phyloP scores from a whole-genome alignment of 2,113 vertebrate genomes.

The Microtus ochrogaster region DNA sequence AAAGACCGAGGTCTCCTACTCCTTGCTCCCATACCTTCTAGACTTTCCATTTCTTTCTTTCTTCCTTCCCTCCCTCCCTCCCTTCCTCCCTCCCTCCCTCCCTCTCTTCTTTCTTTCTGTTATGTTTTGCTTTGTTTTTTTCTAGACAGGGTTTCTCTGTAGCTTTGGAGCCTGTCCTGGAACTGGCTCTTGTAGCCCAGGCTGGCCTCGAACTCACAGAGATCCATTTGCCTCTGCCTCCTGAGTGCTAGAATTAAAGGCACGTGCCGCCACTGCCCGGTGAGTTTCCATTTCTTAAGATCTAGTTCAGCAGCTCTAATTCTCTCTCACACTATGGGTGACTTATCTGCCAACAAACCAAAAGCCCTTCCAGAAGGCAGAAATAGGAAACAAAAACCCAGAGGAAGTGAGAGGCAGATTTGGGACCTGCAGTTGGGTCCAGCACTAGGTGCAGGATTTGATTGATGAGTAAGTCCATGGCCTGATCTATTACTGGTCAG shows the following conservation, averaged over 20 bases:
- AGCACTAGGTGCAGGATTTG: not conserved
- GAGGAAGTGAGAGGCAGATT: not conserved
- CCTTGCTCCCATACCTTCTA: not conserved
- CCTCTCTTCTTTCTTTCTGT: no score
- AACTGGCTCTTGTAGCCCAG: no score
- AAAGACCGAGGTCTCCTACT: not conserved
- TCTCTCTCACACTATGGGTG: not conserved
- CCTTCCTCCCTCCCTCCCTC: rapidly evolving
- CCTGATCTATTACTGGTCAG: no score
- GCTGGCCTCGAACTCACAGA: no score
- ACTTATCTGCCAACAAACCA: not conserved
- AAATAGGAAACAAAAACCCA: not conserved
- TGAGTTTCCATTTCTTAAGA: constrained; percentile 26
- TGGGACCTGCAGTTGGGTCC: not conserved
- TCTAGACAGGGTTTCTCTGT: no score
- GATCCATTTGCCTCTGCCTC: no score
- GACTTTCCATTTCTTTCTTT: constrained; percentile 33
- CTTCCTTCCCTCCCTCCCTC: rapidly evolving
- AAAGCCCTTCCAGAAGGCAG: not conserved
- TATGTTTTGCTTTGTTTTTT: no score
- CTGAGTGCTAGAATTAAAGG: no score
- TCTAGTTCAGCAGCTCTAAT: not conserved
- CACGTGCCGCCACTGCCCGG: no score
- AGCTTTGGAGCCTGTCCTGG: no score
- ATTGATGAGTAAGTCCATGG: not conserved